Conservation (phyloP, 1,140 invertebrate species). For the Lepidurus couesii region DNA sequence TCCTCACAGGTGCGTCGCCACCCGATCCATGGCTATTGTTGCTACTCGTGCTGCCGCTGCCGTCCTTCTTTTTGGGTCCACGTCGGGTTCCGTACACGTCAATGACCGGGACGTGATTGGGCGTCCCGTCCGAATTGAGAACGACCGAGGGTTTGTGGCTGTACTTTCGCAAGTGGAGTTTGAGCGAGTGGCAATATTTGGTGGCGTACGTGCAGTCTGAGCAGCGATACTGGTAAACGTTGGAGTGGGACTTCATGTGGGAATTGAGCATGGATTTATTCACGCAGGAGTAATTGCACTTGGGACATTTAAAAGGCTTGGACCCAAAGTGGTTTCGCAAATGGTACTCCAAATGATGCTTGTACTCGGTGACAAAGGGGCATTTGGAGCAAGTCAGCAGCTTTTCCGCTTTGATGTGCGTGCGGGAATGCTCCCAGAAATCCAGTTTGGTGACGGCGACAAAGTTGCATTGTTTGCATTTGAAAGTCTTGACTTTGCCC, state of each 20-base stretch:
- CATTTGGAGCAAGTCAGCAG: conserved; percentile 85
- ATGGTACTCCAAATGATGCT: conserved; percentile 98
- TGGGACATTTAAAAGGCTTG: conserved; percentile 93
- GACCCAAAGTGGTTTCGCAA: conserved; percentile 89
- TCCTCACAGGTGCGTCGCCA: conserved; percentile 10
- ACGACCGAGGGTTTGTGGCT: conserved; percentile 77
- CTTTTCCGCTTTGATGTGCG: conserved; percentile 90
- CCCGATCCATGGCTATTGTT: conserved; percentile 25
- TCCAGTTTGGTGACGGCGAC: conserved; percentile 78
- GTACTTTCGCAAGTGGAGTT: conserved; percentile 90
- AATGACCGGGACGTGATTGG: conserved; percentile 77
- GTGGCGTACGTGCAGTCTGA: conserved; percentile 92
- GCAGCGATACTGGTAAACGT: conserved; percentile 93
- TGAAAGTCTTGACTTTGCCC: conserved; percentile 72
- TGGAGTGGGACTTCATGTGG: conserved; percentile 96
- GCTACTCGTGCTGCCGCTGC: conserved; percentile 37
- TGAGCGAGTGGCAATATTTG: conserved; percentile 97
- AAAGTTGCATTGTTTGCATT: conserved; percentile 87
- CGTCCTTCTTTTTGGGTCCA: conserved; percentile 56
- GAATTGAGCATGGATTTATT: conserved; percentile 99
- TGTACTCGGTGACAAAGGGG: conserved; percentile 96
- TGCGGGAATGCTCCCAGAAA: conserved; percentile 86
- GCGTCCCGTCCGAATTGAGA: conserved; percentile 77
- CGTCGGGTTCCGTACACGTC: conserved; percentile 83
- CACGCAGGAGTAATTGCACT: conserved; percentile 89